phyloP scores from a whole-genome alignment of 1,140 invertebrate species.

The Calephelis nemesis region DNA sequence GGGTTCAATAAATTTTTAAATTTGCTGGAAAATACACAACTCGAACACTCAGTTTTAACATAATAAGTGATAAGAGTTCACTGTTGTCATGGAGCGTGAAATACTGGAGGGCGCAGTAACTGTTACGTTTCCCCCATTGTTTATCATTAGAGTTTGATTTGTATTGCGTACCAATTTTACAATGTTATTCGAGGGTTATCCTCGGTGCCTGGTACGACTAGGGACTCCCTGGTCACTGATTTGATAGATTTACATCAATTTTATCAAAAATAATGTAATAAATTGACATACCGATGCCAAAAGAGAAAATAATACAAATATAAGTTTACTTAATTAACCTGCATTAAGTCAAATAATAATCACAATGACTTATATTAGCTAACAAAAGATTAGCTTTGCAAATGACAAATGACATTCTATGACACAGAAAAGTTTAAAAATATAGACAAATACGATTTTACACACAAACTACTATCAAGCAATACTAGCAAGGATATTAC shows the following conservation, averaged over 20 bases:
- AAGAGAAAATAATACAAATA: background rate
- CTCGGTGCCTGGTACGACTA: slow-evolving; percentile 52
- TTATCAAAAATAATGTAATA: background rate
- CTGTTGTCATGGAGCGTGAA: slow-evolving; percentile 4
- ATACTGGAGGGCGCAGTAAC: slow-evolving; percentile 5
- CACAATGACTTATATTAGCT: no score
- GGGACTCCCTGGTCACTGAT: slow-evolving; percentile 10
- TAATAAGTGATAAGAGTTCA: background rate
- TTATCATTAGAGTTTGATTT: slow-evolving; percentile 28
- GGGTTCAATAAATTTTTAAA: slow-evolving; percentile 37
- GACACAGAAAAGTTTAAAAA: no score
- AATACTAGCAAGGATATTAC: background rate
- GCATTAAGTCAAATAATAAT: no score
- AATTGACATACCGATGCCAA: background rate
- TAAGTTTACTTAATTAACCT: no score
- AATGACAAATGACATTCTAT: no score
- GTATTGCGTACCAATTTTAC: slow-evolving; percentile 57
- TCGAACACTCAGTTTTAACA: background rate
- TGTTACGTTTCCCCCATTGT: slow-evolving; percentile 20
- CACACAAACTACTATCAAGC: background rate
- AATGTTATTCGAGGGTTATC: slow-evolving; percentile 46
- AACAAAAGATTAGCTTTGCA: no score
- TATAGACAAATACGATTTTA: no score
- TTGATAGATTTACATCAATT: background rate
- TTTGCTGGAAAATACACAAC: slow-evolving; percentile 15